Evolutionary conservation across 2,113 vertebrate genomes (phyloP).

Genomic region (Pterocles orientalis): DNA sequence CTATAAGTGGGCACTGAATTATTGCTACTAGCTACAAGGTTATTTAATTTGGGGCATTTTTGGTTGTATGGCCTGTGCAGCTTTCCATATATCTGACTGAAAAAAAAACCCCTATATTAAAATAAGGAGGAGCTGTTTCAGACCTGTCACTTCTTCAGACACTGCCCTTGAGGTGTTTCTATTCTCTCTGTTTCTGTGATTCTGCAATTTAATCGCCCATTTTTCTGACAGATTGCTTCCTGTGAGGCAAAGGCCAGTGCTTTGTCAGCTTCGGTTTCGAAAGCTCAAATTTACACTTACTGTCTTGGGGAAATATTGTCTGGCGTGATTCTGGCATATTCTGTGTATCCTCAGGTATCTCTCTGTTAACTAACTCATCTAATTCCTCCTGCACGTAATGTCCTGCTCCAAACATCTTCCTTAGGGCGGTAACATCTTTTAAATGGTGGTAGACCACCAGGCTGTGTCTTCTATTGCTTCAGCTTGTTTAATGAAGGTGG

Average conservation of each 20-base stretch:
- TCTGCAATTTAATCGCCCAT: neutral
- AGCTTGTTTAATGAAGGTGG: neutral
- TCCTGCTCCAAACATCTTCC: neutral
- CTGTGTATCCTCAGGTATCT: rapidly evolving
- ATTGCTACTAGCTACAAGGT: neutral
- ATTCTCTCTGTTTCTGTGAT: neutral
- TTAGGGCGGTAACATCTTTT: neutral
- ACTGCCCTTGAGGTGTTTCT: neutral
- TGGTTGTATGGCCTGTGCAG: neutral
- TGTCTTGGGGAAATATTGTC: neutral
- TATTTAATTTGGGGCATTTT: neutral
- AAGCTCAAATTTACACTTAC: neutral
- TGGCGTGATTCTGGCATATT: neutral
- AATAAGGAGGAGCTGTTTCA: neutral
- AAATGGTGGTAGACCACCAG: neutral
- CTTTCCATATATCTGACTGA: neutral
- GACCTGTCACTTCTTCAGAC: neutral
- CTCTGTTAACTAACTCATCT: neutral
- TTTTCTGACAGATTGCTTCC: neutral
- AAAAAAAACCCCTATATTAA: neutral
- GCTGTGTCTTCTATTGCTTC: neutral
- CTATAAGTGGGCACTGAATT: neutral
- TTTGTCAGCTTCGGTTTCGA: neutral
- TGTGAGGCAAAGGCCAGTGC: neutral
- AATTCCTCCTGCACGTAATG: neutral